These are phyloP conservation scores for Parotocinclus haroldoi DNA, from an alignment of 2,797 vertebrate genomes.

Conservation along the genomic window DNA sequence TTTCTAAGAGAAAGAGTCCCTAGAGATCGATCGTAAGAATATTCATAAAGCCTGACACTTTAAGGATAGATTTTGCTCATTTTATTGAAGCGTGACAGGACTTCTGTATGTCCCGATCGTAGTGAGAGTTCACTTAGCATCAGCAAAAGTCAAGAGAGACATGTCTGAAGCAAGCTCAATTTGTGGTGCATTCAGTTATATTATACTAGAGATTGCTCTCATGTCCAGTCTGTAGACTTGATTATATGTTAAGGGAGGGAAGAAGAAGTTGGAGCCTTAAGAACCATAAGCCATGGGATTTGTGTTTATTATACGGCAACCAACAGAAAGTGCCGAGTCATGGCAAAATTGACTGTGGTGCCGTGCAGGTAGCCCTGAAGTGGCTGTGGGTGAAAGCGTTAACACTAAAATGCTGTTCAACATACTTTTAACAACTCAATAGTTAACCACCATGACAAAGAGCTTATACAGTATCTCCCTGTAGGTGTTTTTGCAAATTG, in stretches of 20 bases:
- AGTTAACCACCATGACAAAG: conserved; percentile 35
- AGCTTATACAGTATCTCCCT: conserved; percentile 10
- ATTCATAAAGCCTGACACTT: too few species aligned
- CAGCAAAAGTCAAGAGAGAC: too few species aligned
- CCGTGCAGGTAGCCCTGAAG: not conserved
- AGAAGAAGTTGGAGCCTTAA: not conserved
- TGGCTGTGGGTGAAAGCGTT: conserved; percentile 17
- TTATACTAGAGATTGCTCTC: conserved; percentile 8
- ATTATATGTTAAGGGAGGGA: not conserved
- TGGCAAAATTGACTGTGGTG: conserved; percentile 22
- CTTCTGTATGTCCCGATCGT: too few species aligned
- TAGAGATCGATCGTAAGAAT: too few species aligned
- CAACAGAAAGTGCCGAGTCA: conserved; percentile 35
- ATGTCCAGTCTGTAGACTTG: conserved; percentile 1
- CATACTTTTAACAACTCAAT: conserved; percentile 32
- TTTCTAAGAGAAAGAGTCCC: too few species aligned
- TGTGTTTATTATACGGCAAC: conserved; percentile 12
- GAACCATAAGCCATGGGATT: conserved; percentile 8
- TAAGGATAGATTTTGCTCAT: too few species aligned
- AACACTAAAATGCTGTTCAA: conserved; percentile 20
- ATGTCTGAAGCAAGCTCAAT: too few species aligned
- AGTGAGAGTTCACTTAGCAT: too few species aligned
- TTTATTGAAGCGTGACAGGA: too few species aligned
- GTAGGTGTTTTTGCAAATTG: conserved; percentile 76
- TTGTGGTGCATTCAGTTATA: not conserved